Conservation (phyloP, 2,888 invertebrate genomes). For the Arctia plantaginis region DNA sequence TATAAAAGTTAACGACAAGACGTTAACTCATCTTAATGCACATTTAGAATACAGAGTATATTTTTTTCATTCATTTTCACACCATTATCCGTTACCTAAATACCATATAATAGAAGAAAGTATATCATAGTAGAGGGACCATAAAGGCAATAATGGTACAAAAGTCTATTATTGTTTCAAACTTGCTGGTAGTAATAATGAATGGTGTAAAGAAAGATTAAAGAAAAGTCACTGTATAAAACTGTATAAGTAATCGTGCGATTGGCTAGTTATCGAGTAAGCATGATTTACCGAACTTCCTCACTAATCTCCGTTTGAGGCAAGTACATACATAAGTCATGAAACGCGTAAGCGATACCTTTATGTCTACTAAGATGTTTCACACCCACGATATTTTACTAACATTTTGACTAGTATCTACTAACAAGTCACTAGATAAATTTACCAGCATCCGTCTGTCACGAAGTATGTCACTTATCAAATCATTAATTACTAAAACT, state of each 20-base stretch:
- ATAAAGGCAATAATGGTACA: neutral
- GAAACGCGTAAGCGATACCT: too few relatives aligned
- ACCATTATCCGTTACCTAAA: neutral
- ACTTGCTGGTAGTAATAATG: neutral
- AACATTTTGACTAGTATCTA: too few relatives aligned
- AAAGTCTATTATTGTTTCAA: neutral
- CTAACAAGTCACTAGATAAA: too few relatives aligned
- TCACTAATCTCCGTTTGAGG: neutral
- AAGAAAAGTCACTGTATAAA: too few relatives aligned
- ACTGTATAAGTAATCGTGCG: too few relatives aligned
- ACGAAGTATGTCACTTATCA: neutral
- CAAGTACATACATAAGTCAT: too few relatives aligned
- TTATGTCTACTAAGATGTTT: slow-evolving; percentile 1
- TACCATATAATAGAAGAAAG: neutral
- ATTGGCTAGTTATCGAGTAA: too few relatives aligned
- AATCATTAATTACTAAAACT: neutral
- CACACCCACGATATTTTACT: too few relatives aligned
- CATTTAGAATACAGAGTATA: neutral
- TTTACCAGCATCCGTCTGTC: too few relatives aligned
- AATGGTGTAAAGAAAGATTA: neutral
- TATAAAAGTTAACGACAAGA: neutral
- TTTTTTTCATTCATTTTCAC: neutral
- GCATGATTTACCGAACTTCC: neutral
- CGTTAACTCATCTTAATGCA: neutral
- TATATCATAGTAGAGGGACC: neutral